Conservation (phyloP, 2,797 vertebrate species). For the Lepus oiostolus region DNA sequence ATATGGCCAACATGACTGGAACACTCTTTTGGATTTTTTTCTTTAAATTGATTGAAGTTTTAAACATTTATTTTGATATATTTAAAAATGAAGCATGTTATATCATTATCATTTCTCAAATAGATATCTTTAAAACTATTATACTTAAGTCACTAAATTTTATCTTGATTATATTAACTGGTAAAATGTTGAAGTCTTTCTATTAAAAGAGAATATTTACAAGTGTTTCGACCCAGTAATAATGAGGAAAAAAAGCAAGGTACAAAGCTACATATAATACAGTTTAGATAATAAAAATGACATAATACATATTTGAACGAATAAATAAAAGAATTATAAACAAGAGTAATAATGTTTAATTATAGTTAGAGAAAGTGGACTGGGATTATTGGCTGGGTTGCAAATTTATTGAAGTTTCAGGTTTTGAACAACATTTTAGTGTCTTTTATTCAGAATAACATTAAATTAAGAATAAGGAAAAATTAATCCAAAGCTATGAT, state of each 20-base stretch:
- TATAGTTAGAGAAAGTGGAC: background rate
- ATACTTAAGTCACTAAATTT: background rate
- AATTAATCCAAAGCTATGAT: background rate
- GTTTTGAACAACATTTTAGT: background rate
- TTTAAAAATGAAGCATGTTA: background rate
- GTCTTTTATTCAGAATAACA: background rate
- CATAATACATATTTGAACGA: background rate
- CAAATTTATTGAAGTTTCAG: background rate
- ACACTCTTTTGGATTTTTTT: background rate
- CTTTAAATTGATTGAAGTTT: background rate
- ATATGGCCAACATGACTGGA: background rate
- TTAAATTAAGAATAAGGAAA: background rate
- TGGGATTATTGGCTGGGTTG: background rate
- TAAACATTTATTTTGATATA: background rate
- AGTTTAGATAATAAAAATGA: background rate
- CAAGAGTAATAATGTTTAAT: background rate
- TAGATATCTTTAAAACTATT: background rate
- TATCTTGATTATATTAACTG: background rate
- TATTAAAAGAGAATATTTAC: background rate
- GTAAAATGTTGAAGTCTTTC: background rate
- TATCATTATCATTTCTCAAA: background rate
- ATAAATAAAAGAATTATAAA: background rate
- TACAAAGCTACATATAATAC: background rate
- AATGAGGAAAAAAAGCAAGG: background rate
- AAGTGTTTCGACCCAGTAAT: background rate